phyloP scores from a whole-genome alignment of 2,113 vertebrate species.

The Hippocampus zosterae region DNA sequence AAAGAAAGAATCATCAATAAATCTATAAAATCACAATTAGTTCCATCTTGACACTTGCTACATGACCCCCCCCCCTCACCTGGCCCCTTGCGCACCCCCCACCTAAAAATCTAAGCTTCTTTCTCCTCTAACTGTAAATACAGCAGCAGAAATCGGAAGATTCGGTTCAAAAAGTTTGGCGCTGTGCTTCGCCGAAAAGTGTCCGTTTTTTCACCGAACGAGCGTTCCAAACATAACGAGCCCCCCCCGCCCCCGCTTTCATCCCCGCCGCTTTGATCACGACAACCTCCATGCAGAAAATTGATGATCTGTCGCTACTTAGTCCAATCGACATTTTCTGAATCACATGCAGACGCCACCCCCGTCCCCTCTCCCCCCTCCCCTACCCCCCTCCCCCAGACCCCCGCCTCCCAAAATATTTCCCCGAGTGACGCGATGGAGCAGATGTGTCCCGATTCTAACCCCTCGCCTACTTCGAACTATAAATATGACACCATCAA shows the following conservation, averaged over 20 bases:
- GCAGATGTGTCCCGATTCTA: background rate
- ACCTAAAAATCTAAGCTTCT: too few species aligned
- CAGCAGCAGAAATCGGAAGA: background rate
- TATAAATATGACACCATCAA: background rate
- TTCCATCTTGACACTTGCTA: background rate
- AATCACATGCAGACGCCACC: background rate
- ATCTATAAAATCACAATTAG: background rate
- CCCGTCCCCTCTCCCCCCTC: too few species aligned
- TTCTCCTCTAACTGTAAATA: background rate
- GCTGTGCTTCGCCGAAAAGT: background rate
- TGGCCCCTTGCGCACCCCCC: too few species aligned
- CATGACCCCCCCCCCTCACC: background rate
- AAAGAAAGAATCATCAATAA: too few species aligned
- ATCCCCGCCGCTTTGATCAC: too few species aligned
- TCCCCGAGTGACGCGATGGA: background rate
- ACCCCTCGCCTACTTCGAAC: background rate
- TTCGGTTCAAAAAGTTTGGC: background rate
- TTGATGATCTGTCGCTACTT: too few species aligned
- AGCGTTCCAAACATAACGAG: too few species aligned
- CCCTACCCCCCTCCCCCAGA: too few species aligned
- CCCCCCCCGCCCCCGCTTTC: too few species aligned
- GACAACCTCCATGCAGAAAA: too few species aligned
- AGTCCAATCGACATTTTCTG: background rate
- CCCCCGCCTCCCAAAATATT: background rate
- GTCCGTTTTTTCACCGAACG: too few species aligned